These are phyloP conservation scores for Nomia melanderi DNA, from an alignment of 1,140 invertebrate species.

Conservation along the genomic window DNA sequence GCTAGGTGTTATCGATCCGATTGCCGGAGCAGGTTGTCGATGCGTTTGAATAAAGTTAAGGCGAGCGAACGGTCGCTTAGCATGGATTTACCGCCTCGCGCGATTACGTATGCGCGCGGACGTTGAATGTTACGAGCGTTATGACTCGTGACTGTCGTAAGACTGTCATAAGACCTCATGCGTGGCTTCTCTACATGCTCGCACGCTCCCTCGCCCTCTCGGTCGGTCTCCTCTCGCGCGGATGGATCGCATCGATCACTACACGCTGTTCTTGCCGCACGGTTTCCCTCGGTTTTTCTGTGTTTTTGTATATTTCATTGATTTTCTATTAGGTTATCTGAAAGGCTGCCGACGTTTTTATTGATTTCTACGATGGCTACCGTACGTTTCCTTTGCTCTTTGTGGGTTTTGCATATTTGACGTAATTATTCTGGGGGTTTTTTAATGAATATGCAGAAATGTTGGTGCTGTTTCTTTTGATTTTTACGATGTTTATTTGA, in stretches of 20 bases:
- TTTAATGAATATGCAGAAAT: too few species aligned
- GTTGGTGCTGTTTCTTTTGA: too few species aligned
- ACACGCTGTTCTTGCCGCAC: neutral
- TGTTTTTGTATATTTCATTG: neutral
- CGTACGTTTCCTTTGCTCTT: too few species aligned
- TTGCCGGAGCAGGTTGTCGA: neutral
- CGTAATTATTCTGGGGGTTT: too few species aligned
- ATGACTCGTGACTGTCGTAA: constrained; percentile 44
- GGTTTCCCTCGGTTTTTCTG: neutral
- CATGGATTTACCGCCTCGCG: constrained; percentile 39
- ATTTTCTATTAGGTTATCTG: too few species aligned
- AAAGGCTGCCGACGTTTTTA: too few species aligned
- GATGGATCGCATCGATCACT: constrained; percentile 15
- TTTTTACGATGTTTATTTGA: too few species aligned
- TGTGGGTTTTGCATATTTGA: too few species aligned
- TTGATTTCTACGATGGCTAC: too few species aligned
- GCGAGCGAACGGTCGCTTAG: constrained; percentile 26
- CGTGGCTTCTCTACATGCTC: constrained; percentile 26
- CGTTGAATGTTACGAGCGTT: constrained; percentile 35
- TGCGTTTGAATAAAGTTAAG: constrained; percentile 36
- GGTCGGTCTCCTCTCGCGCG: neutral
- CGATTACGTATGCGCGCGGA: constrained; percentile 41
- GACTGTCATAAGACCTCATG: constrained; percentile 23
- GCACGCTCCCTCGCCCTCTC: neutral
- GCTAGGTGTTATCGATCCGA: constrained; percentile 23